Evolutionary conservation across 2,113 vertebrate genomes (phyloP).

Genomic region (Apus apus): DNA sequence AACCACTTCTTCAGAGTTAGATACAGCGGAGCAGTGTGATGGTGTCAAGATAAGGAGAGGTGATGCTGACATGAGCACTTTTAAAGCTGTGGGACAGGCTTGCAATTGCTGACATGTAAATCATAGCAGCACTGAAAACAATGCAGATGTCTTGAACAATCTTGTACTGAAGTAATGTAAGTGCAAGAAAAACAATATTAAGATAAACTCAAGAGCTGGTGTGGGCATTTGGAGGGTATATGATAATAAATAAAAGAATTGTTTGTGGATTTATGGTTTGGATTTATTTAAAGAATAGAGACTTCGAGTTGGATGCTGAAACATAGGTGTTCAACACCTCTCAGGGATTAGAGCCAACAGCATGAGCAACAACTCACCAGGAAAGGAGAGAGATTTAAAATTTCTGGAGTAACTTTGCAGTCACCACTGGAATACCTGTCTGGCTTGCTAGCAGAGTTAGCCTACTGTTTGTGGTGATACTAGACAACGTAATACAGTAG

Average conservation of each 20-base stretch:
- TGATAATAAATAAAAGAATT: background rate
- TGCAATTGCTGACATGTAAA: background rate
- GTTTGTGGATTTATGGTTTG: background rate
- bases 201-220: background rate
- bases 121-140: background rate
- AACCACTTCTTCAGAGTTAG: background rate
- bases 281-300: slow-evolving; percentile 7
- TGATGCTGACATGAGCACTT: background rate
- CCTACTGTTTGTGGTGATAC: background rate
- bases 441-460: slow-evolving; percentile 23
- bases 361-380: background rate
- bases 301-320: background rate
- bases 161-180: background rate
- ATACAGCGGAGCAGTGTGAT: background rate
- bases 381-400: slow-evolving; percentile 24
- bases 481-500: background rate
- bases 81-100: background rate
- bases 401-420: slow-evolving; percentile 39
- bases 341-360: slow-evolving; percentile 1
- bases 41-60: background rate
- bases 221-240: background rate
- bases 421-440: slow-evolving; percentile 1
- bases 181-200: background rate
- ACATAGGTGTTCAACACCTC: background rate
- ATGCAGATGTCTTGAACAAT: background rate